Base-by-base conservation (phyloP, 2,113 vertebrate genomes). In the Lipophrys pholis region DNA sequence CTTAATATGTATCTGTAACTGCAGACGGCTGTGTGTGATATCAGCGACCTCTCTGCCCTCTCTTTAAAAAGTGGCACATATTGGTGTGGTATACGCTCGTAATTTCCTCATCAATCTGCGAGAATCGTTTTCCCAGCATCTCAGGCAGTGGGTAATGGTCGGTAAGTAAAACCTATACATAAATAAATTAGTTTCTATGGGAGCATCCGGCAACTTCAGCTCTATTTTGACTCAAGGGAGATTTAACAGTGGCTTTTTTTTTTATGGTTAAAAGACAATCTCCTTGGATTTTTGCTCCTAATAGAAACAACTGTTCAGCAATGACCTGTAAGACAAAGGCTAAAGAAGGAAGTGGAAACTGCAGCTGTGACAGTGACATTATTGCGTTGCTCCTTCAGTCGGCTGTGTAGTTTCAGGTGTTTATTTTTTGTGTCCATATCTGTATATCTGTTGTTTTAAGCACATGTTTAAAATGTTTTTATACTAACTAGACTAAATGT, bases 181-280 rank as follows among this genome's bases (percentile, higher is more conserved):
- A 52, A 52, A 52, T 39, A 30, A 30, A 38, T 15, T 5, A 6
- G 6, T 30, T 5, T 7, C 21, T 65, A 39, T 52, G 40, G 48
- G 9, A 16, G 30, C 41, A 30, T 67, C 48, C 15, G 35, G 14
- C 1, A 0, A 42, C 6, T 11, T 8, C 42, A 35, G 50, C 11
- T 62, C 17, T 41, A 42, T 38, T 51, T 40, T 48, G 35, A 21
- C 41, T 48, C 42, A 43, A 11, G 48, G 35, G 54, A 66, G n/a
- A 58, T 41, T 5, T 14, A 30, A 30, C 21, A 30, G 21, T 30
- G 21, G 21, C 21, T 30, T 30, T 30, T n/a, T n/a, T n/a, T 4
- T 30, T 30, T 30, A 15, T 48, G 15, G 14, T 48, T n/a, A 41
- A 69, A 50, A 58, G 36, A 30, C 56, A 51, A 15, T 41, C 12